phyloP scores from a whole-genome alignment of 2,113 vertebrate genomes.

The Centropristis striata region DNA sequence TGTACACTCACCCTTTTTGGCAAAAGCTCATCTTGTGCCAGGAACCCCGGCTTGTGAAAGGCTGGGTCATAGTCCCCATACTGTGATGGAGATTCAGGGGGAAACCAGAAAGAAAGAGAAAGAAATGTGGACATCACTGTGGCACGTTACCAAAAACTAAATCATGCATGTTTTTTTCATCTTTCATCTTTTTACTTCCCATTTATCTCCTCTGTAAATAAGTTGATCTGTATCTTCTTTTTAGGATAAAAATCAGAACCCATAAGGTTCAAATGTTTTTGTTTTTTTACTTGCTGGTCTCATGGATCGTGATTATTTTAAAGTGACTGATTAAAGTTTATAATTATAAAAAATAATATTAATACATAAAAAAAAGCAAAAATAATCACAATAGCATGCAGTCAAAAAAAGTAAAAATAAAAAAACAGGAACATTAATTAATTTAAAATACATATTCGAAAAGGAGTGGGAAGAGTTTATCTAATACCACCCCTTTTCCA shows the following conservation, averaged over 20 bases:
- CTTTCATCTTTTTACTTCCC: no score
- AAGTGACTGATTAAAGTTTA: no score
- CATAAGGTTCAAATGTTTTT: no score
- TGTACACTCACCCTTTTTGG: conserved; percentile 90
- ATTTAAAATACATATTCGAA: no score
- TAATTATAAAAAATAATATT: no score
- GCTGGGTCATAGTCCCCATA: conserved; percentile 93
- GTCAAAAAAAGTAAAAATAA: no score
- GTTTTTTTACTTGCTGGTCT: not conserved
- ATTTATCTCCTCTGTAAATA: not conserved
- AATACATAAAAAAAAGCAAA: no score
- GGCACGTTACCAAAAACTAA: not conserved
- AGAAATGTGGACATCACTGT: not conserved
- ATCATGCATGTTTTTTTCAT: not conserved
- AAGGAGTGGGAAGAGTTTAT: no score
- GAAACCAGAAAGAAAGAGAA: not conserved
- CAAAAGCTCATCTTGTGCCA: conserved; percentile 91
- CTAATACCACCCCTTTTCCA: no score
- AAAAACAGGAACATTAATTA: no score
- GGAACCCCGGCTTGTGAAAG: conserved; percentile 92
- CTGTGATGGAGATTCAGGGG: conserved; percentile 65
- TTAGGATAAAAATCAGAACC: not conserved
- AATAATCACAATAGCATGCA: no score
- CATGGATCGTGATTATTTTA: no score
- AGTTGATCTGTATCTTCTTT: not conserved